Evolutionary conservation across 2,888 invertebrate genomes (phyloP).

Genomic region (Apamea anceps): DNA sequence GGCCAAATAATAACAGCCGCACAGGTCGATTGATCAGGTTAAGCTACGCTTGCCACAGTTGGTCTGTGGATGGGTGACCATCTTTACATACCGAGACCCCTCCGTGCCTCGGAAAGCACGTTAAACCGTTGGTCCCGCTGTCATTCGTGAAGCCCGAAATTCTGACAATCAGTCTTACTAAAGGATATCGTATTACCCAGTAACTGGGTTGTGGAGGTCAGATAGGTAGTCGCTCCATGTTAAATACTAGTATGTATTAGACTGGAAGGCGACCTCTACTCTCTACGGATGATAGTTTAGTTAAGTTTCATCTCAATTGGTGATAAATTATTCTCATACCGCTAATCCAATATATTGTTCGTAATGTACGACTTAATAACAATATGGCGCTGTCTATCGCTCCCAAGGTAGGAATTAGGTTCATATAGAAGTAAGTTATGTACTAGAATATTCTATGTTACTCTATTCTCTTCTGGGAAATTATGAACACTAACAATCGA

Average conservation of each 20-base stretch:
- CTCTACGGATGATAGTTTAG: conserved; percentile 16
- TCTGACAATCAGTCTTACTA: not conserved
- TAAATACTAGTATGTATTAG: not conserved
- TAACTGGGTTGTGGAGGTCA: not conserved
- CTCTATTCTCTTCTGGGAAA: not conserved
- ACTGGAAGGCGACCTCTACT: not conserved
- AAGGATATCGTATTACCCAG: no score
- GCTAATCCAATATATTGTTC: conserved; percentile 47
- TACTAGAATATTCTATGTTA: not conserved
- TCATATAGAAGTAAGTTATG: conserved; percentile 1
- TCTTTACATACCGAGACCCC: no score
- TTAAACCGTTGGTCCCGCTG: no score
- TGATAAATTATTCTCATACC: conserved; percentile 44
- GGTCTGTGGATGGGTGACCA: no score
- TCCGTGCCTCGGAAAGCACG: no score
- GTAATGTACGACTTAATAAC: conserved; percentile 43
- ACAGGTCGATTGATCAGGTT: no score
- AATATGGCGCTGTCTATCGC: conserved; percentile 21
- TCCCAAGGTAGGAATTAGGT: conserved; percentile 46
- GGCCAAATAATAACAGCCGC: no score
- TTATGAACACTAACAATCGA: not conserved
- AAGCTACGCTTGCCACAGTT: no score
- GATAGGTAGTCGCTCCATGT: not conserved
- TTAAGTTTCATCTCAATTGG: conserved; percentile 27
- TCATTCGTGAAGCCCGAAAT: no score